A percentile compares a stretch with the other conserved stretches of the same genome.
phyloP scores from a whole-genome alignment of 2,888 invertebrate genomes.

The Drosophila mercatorum region DNA sequence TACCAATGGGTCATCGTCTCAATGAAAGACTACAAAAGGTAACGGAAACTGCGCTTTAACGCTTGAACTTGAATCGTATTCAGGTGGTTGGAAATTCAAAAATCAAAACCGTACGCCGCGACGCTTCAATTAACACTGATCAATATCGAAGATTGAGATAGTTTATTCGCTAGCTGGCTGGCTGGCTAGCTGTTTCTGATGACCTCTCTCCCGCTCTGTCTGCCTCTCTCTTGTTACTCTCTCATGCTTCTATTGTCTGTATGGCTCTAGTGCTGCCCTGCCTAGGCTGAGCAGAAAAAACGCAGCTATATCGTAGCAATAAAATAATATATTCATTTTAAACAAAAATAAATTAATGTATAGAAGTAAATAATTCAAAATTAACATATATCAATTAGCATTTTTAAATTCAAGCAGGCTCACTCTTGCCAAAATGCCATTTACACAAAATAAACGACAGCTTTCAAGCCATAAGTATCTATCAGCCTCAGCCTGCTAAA shows the following conservation, averaged over 20 bases:
- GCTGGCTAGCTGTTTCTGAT: conserved; percentile 7
- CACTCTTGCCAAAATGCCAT: too few relatives aligned
- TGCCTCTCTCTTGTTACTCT: neutral
- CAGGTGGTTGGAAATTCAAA: conserved; percentile 14
- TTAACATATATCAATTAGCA: neutral
- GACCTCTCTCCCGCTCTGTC: conserved; percentile 8
- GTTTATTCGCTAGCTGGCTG: conserved; percentile 47
- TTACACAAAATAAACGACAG: too few relatives aligned
- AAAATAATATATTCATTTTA: neutral
- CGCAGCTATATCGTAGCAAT: neutral
- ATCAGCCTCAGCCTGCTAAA: neutral
- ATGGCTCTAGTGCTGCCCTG: neutral
- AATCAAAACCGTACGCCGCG: conserved; percentile 45
- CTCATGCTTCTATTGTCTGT: conserved; percentile 1
- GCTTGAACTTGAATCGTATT: conserved; percentile 1
- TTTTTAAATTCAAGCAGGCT: too few relatives aligned
- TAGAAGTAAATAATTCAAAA: neutral
- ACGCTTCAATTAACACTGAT: conserved; percentile 67
- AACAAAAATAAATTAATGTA: neutral
- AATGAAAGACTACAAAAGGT: conserved; percentile 25
- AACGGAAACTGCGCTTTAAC: conserved; percentile 61
- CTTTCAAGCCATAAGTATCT: too few relatives aligned
- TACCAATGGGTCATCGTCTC: conserved; percentile 77
- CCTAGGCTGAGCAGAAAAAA: neutral
- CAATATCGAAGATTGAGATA: conserved; percentile 39